A percentile compares a stretch with the other conserved stretches of the same genome.
Conservation (phyloP, 2,113 vertebrate species). For the Dicaeum eximium region DNA sequence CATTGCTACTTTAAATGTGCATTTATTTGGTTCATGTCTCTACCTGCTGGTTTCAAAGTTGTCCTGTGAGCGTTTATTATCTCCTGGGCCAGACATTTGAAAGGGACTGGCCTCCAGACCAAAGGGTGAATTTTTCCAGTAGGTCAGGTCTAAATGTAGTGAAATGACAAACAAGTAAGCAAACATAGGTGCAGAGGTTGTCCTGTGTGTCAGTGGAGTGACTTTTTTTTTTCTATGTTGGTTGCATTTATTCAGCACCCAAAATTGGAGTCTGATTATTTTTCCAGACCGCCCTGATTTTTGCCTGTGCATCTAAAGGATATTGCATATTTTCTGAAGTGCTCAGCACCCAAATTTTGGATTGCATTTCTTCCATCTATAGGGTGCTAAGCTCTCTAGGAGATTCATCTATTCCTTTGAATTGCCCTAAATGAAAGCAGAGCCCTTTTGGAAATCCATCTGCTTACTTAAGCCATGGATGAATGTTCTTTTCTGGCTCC, state of each 20-base stretch:
- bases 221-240: background rate
- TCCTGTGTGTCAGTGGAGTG: background rate
- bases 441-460: slow-evolving; percentile 41
- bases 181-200: background rate
- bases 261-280: background rate
- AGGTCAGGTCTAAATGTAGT: background rate
- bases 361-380: background rate
- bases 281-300: background rate
- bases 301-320: background rate
- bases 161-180: background rate
- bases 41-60: slow-evolving; percentile 9
- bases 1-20: slow-evolving; percentile 72
- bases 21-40: slow-evolving; percentile 53
- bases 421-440: slow-evolving; percentile 21
- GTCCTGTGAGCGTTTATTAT: background rate
- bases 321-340: background rate
- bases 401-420: slow-evolving; percentile 21
- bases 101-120: background rate
- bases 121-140: background rate
- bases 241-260: background rate
- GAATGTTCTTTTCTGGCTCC: slow-evolving; percentile 16
- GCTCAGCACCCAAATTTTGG: background rate
- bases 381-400: background rate
- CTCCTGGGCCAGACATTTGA: background rate
- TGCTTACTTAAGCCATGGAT: background rate